These are phyloP conservation scores for Fringilla coelebs DNA, from an alignment of 2,797 vertebrate species.

Conservation along the genomic window DNA sequence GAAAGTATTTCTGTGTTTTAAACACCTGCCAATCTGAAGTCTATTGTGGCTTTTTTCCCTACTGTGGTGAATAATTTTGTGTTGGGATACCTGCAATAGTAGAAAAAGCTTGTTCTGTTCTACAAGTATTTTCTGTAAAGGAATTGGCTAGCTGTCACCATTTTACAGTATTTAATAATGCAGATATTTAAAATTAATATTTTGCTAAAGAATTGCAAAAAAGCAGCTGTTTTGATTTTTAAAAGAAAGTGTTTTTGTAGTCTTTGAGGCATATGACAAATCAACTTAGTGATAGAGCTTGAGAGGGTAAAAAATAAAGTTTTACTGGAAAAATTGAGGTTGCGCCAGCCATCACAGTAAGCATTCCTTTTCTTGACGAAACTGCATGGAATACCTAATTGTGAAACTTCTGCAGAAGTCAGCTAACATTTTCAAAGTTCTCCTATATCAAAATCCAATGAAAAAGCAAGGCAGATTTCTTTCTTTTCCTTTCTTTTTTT, in stretches of 20 bases:
- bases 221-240: not conserved
- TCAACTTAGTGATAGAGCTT: not conserved
- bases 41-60: not conserved
- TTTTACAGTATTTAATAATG: not conserved
- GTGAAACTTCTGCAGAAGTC: constrained; percentile 66
- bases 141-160: not conserved
- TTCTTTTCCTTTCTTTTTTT: not conserved
- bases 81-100: not conserved
- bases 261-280: not conserved
- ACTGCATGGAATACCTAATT: constrained; percentile 79
- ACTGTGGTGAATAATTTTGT: not conserved
- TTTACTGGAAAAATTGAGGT: constrained; percentile 54
- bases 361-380: constrained; percentile 75
- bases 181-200: not conserved
- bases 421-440: constrained; percentile 49
- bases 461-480: constrained; percentile 68
- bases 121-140: not conserved
- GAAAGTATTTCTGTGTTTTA: not conserved
- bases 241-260: not conserved
- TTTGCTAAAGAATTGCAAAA: not conserved
- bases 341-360: constrained; percentile 79
- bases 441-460: constrained; percentile 67
- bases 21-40: not conserved
- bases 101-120: not conserved
- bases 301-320: not conserved